Evolutionary conservation across 64 coral and sea anemone genomes (phyloP), one percentile per base, ranked within the genome.

Genomic region (Cladopsammia gracilis): DNA sequence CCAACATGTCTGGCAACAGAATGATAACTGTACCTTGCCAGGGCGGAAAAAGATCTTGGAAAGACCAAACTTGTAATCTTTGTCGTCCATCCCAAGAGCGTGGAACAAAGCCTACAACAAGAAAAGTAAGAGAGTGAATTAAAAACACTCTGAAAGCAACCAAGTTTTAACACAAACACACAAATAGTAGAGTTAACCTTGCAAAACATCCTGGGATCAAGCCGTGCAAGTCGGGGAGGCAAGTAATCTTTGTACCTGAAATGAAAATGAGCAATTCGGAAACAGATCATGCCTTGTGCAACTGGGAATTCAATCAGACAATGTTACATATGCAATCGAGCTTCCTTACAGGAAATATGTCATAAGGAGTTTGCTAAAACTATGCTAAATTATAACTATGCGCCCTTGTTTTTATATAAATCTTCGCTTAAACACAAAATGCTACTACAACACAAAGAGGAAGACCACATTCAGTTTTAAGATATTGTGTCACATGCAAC

Each of bases 51-150:
- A 99, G 44, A 99, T 91, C 83, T 99, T 99, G 20, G 94, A 96
- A 48, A 92, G 78, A 23, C 97, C 97, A 99, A 99, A 99, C 83
- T 88, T 96, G 84, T 84, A 99, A 71, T 99, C 97, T n/a, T 99
- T 91, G 48, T 93, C 82, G 68, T 89, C 90, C 94, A 99, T 96
- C 3, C 97, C 97, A 79, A 99, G 91, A 81, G 97, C 97, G 26
- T 90, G 94, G 66, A 99, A 99, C 65, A 99, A 60, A 45, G 97
- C 97, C 97, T 99, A 47, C 3, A 34, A 86, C 73, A 25, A 47
- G 25, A 22, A 74, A 24, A 58, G 23, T 11, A 20, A 61, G n/a
- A 48, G 10, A 73, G 25, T 10, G 25, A 56, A 58, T 73, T 11
- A 5, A 20, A 18, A n/a, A 2, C 6, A 20, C 57, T 74, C 13